Evolutionary conservation across 2,888 invertebrate species (phyloP).

Genomic region (Neoscelio sp.): DNA sequence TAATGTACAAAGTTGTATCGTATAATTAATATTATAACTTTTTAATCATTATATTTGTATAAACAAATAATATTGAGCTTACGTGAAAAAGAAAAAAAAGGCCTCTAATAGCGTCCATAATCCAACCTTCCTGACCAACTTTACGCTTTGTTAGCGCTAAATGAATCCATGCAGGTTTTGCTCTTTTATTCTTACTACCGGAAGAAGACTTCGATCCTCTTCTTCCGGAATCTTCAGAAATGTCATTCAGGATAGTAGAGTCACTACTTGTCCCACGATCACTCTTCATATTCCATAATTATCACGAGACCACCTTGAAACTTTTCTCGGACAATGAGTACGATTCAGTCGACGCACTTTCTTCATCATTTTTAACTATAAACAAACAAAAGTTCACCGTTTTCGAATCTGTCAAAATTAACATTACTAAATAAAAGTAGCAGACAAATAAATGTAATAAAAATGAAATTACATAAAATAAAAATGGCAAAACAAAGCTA

Average conservation of each 20-base stretch:
- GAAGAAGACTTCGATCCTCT: conserved; percentile 66
- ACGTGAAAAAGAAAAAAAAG: conserved; percentile 78
- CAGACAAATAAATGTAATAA: not conserved
- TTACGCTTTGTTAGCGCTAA: conserved; percentile 68
- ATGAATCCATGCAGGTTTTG: conserved; percentile 68
- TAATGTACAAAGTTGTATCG: not conserved
- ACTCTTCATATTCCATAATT: conserved; percentile 73
- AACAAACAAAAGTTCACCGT: conserved; percentile 31
- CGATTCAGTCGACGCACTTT: conserved; percentile 38
- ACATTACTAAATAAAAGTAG: no score
- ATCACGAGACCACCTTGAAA: conserved; percentile 58
- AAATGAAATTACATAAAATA: no score
- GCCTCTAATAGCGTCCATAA: conserved; percentile 78
- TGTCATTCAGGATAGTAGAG: conserved; percentile 65
- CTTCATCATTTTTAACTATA: conserved; percentile 58
- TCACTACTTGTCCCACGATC: conserved; percentile 69
- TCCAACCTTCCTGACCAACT: conserved; percentile 71
- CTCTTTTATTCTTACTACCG: conserved; percentile 65
- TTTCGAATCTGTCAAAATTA: no score
- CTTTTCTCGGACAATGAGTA: conserved; percentile 49
- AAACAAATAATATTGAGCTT: conserved; percentile 64
- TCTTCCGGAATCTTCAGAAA: conserved; percentile 60
- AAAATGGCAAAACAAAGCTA: not conserved
- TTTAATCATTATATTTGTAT: no score
- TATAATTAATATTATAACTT: not conserved